Evolutionary conservation across 2,113 vertebrate species (phyloP).

Genomic region (Sinocyclocheilus anshuiensis): DNA sequence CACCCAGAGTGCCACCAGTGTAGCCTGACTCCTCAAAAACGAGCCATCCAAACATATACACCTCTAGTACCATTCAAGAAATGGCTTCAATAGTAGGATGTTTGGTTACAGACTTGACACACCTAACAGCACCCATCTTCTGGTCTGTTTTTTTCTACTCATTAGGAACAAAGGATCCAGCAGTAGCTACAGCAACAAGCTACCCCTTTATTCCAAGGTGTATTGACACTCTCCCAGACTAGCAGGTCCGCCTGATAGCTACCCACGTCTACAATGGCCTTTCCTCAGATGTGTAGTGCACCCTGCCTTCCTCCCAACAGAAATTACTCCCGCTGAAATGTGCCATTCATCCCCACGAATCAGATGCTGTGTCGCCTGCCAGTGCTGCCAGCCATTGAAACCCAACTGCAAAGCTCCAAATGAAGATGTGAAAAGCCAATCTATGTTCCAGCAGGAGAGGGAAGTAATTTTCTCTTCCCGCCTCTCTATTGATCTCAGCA

Average conservation of each 20-base stretch:
- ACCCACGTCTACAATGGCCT: constrained; percentile 19
- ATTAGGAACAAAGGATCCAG: not conserved
- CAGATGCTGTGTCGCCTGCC: constrained; percentile 20
- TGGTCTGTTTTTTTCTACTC: not conserved
- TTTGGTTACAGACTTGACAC: constrained; percentile 13
- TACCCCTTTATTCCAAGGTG: constrained; percentile 19
- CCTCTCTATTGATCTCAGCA: constrained; percentile 51
- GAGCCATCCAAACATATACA: not conserved
- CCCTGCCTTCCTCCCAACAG: not conserved
- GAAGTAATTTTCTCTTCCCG: constrained; percentile 42
- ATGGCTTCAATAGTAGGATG: constrained; percentile 2
- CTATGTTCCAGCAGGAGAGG: constrained; percentile 49
- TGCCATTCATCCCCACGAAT: constrained; percentile 31
- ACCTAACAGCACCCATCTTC: not conserved
- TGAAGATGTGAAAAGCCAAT: constrained; percentile 62
- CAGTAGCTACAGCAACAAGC: constrained; percentile 18
- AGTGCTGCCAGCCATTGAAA: constrained; percentile 40
- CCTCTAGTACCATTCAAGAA: not conserved
- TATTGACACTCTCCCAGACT: constrained; percentile 30
- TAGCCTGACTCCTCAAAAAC: not conserved
- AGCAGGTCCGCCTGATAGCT: constrained; percentile 4
- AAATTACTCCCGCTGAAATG: constrained; percentile 10
- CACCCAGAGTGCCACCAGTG: too few relatives aligned
- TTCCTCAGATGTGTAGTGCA: not conserved
- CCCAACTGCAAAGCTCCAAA: constrained; percentile 54